Base-by-base conservation (phyloP, 2,113 vertebrate genomes). In the Jacana jacana region DNA sequence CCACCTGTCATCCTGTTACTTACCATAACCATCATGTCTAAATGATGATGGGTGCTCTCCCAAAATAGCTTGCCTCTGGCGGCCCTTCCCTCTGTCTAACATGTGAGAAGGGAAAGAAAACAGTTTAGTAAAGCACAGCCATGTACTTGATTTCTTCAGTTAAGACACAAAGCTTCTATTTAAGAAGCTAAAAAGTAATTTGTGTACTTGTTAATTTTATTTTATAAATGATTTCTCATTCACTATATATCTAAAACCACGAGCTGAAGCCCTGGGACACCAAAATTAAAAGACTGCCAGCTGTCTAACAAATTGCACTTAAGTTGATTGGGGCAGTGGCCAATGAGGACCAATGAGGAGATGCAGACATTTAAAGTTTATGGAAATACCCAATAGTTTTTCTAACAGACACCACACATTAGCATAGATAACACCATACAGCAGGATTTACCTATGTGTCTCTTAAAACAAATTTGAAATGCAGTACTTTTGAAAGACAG, bases 31-130 rank as follows among this genome's bases (percentile, higher is more conserved):
- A 95, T 99, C 99, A 97, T 99, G 98, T 96, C 98, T 98, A 97
- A 98, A 99, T 24, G 98, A 98, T 81, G 99, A 99, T 27, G 99
- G 99, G 91, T 99, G 99, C 91, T 99, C 99, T 98, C 99, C 99
- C 96, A 99, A 96, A 97, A 99, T 99, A 97, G 99, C 99, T 97
- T 99, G 99, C 88, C 99, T 98, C 98, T 99, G 99, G 86, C 99
- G 98, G 81, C 99, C 99, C 97, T 99, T 99, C 88, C 98, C 98
- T 97, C 98, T 98, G 91, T 99, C 99, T 99, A 97, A 97, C 97
- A 98, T 25, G 49, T 84, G 97, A 96, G 97, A 98, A 97, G 97
- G 98, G 94, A 98, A 98, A 96, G 81, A 96, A 98, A 91, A 92
- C 24, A 96, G 73, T 97, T 98, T 97, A 98, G 97, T 97, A 97